These are phyloP conservation scores for Caenorhabditis tropicalis DNA, from an alignment of 1,140 invertebrate genomes.

Conservation along the genomic window DNA sequence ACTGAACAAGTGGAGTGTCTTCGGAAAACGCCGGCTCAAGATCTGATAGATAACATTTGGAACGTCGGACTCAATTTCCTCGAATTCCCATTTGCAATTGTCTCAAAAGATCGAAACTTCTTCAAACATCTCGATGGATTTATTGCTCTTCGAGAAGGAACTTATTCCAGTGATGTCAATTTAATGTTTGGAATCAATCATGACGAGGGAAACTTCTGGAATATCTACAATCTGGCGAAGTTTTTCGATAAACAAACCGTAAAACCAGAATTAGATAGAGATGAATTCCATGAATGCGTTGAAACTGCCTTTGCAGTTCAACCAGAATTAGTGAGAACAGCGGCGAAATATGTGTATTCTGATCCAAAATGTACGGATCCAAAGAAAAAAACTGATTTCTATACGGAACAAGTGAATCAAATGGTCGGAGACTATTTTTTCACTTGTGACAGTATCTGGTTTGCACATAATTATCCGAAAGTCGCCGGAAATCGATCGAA, in stretches of 20 bases:
- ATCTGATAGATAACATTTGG: conserved; percentile 67
- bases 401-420: conserved; percentile 71
- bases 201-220: conserved; percentile 71
- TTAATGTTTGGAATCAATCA: conserved; percentile 72
- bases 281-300: conserved; percentile 69
- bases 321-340: conserved; percentile 64
- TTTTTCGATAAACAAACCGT: conserved; percentile 65
- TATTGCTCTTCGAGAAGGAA: conserved; percentile 62
- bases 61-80: conserved; percentile 66
- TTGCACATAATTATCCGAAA: conserved; percentile 67
- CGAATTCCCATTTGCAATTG: conserved; percentile 71
- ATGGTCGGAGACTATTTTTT: conserved; percentile 72
- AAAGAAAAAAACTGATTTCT: conserved; percentile 59
- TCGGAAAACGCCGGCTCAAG: conserved; percentile 52
- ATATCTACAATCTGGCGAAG: conserved; percentile 70
- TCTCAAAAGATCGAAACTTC: conserved; percentile 69
- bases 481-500: conserved; percentile 54
- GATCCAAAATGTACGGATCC: conserved; percentile 59
- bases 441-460: conserved; percentile 70
- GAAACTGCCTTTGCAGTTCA: conserved; percentile 60
- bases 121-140: conserved; percentile 69
- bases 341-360: conserved; percentile 69
- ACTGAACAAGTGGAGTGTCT: conserved; percentile 61
- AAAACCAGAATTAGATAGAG: conserved; percentile 63
- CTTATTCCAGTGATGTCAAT: conserved; percentile 67